Evolutionary conservation across 2,113 vertebrate genomes (phyloP).

Genomic region (Gadus macrocephalus): DNA sequence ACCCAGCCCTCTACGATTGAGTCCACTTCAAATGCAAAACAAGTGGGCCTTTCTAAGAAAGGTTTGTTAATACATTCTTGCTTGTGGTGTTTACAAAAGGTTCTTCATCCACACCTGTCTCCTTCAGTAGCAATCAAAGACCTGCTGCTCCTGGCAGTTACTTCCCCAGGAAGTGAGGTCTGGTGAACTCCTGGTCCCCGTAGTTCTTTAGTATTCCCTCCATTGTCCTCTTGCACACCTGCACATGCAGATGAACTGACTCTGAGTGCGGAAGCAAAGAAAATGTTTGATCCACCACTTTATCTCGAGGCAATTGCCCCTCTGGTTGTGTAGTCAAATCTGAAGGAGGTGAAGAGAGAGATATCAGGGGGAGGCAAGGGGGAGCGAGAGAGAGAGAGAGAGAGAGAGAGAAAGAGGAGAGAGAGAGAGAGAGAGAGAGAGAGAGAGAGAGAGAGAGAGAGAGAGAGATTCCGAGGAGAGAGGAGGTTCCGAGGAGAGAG

Average conservation of each 20-base stretch:
- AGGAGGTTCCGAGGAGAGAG: no score
- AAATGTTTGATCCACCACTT: slow-evolving; percentile 60
- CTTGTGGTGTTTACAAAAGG: no score
- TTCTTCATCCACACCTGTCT: no score
- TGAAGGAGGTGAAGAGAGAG: slow-evolving; percentile 31
- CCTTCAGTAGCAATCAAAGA: no score
- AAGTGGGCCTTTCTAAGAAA: no score
- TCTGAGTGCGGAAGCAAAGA: slow-evolving; percentile 42
- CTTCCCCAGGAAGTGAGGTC: slow-evolving; percentile 3
- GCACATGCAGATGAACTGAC: slow-evolving; percentile 44
- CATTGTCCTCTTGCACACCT: slow-evolving; percentile 30
- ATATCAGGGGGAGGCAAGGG: background rate
- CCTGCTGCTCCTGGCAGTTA: no score
- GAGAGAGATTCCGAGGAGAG: background rate
- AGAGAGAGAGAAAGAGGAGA: slow-evolving; percentile 9
- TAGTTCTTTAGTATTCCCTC: slow-evolving; percentile 23
- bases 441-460: background rate
- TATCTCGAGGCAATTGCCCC: slow-evolving; percentile 61
- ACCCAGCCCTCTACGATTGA: no score
- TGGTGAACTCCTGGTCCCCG: slow-evolving; percentile 14
- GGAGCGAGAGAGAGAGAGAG: background rate
- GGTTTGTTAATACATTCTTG: no score
- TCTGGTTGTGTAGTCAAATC: slow-evolving; percentile 49
- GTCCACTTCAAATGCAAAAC: no score
- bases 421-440: background rate